Evolutionary conservation across 2,888 invertebrate genomes (phyloP).

Genomic region (Pammene fasciana): DNA sequence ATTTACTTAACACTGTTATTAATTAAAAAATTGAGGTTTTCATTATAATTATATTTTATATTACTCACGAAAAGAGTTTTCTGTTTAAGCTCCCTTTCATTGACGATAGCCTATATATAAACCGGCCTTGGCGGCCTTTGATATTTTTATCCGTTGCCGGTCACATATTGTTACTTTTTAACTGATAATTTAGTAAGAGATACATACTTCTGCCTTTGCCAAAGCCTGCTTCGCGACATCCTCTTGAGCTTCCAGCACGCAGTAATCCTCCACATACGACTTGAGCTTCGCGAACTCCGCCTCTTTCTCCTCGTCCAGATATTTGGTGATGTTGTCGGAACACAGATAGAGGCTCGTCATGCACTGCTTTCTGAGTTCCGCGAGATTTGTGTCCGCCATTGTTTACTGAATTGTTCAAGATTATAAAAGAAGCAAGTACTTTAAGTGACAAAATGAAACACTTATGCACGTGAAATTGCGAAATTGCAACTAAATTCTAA

Average conservation of each 20-base stretch:
- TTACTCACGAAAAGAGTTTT: too few relatives aligned
- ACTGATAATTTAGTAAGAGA: not conserved
- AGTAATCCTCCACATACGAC: constrained; percentile 64
- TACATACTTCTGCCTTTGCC: constrained; percentile 62
- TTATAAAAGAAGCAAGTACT: too few relatives aligned
- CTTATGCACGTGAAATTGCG: too few relatives aligned
- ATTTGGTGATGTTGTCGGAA: constrained; percentile 70
- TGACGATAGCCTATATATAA: too few relatives aligned
- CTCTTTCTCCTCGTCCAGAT: constrained; percentile 67
- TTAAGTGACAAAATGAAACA: too few relatives aligned
- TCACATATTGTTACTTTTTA: not conserved
- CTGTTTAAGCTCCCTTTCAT: too few relatives aligned
- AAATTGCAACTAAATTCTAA: too few relatives aligned
- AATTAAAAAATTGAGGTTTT: too few relatives aligned
- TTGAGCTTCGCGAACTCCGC: constrained; percentile 63
- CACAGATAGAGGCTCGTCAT: constrained; percentile 69
- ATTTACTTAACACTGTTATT: too few relatives aligned
- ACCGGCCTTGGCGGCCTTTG: too few relatives aligned
- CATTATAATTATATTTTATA: too few relatives aligned
- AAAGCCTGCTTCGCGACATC: constrained; percentile 67
- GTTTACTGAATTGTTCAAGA: not conserved
- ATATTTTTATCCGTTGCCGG: not conserved
- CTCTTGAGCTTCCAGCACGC: constrained; percentile 65
- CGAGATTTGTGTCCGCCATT: constrained; percentile 61
- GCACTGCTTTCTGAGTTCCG: constrained; percentile 68